Conservation (phyloP, 2,113 vertebrate species). For the Scytalopus superciliaris region DNA sequence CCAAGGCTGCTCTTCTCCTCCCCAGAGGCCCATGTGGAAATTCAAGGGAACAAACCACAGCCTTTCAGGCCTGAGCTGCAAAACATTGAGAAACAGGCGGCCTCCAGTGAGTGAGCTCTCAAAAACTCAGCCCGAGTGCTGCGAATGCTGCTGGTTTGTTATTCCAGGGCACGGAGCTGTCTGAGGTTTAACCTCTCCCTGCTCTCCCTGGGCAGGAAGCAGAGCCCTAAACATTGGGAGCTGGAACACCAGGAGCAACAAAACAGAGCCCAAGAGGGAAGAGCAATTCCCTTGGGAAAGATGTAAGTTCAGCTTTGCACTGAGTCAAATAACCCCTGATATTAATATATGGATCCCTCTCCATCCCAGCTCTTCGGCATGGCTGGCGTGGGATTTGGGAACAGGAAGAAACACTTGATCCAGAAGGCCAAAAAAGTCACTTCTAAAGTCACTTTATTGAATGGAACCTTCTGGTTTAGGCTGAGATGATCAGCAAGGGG, state of each 20-base stretch:
- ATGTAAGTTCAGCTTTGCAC: not conserved
- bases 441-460: not conserved
- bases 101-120: not conserved
- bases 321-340: not conserved
- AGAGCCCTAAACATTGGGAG: not conserved
- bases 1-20: not conserved
- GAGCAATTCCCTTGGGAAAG: not conserved
- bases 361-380: not conserved
- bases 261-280: not conserved
- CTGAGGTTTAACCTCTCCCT: not conserved
- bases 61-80: not conserved
- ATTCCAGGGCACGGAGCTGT: not conserved
- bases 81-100: not conserved
- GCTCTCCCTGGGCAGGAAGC: not conserved
- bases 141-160: not conserved
- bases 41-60: not conserved
- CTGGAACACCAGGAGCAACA: not conserved
- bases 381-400: not conserved
- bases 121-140: not conserved
- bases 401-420: not conserved
- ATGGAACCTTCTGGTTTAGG: not conserved
- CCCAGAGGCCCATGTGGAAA: not conserved
- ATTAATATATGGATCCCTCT: not conserved
- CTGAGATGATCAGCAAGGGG: no score
- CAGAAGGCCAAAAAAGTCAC: not conserved